Percentiles rank a stretch among this genome's conserved stretches.
Conservation (phyloP, 2,797 vertebrate genomes). For the Syndactyla subalaris region DNA sequence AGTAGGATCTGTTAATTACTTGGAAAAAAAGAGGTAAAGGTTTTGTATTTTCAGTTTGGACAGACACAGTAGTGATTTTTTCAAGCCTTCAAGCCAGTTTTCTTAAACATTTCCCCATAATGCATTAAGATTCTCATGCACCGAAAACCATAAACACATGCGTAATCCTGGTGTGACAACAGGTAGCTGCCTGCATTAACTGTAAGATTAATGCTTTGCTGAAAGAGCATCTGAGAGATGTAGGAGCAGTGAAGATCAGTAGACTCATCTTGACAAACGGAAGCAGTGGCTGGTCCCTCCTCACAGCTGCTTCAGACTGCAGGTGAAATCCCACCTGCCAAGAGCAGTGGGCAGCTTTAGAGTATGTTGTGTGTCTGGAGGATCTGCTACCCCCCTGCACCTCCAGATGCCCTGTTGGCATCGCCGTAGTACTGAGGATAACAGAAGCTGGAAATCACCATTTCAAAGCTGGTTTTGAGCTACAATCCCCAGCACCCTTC, state of each 20-base stretch:
- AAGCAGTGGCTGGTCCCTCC: neutral
- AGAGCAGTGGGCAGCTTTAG: neutral
- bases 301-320: neutral
- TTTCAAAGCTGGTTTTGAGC: neutral
- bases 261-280: neutral
- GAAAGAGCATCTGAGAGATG: neutral
- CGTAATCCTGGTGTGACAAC: neutral
- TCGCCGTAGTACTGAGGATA: rapidly evolving
- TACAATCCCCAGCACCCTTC: neutral
- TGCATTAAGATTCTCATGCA: neutral
- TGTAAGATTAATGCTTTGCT: neutral
- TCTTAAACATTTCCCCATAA: neutral
- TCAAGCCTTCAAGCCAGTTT: neutral
- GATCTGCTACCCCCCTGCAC: neutral
- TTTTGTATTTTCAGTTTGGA: neutral
- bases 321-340: neutral
- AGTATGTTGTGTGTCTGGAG: neutral
- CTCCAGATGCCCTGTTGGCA: neutral
- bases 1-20: neutral
- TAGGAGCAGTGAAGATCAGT: neutral
- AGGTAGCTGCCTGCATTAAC: neutral
- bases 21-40: neutral
- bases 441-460: neutral
- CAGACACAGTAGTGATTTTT: neutral
- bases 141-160: neutral